Conservation (phyloP, 1,140 invertebrate genomes). For the Acromyrmex charruanus region DNA sequence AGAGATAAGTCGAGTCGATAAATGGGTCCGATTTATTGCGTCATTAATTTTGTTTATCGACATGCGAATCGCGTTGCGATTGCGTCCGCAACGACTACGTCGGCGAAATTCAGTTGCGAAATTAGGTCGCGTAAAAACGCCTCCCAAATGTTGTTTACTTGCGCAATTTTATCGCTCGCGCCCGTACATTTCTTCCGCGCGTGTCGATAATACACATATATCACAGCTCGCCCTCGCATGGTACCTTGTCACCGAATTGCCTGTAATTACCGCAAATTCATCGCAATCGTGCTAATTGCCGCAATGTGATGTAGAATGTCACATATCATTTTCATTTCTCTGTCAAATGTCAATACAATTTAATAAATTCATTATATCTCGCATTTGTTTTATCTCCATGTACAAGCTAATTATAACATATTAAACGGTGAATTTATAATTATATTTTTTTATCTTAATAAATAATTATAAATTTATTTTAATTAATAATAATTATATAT, state of each 20-base stretch:
- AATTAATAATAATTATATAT: conserved; percentile 1
- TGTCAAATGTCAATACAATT: conserved; percentile 6
- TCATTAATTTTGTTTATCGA: conserved; percentile 65
- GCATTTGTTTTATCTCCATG: background rate
- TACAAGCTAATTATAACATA: conserved; percentile 10
- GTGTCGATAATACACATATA: conserved; percentile 48
- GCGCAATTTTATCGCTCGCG: conserved; percentile 27
- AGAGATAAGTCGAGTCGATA: conserved; percentile 57
- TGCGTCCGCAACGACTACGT: conserved; percentile 55
- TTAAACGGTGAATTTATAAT: background rate
- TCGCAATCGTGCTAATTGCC: conserved; percentile 40
- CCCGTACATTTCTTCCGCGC: conserved; percentile 26
- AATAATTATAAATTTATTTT: background rate
- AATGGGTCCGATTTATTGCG: conserved; percentile 63
- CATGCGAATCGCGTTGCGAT: conserved; percentile 62
- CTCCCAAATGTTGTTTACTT: conserved; percentile 44
- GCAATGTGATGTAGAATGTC: background rate
- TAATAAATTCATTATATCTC: background rate
- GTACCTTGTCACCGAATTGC: conserved; percentile 39
- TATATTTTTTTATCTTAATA: background rate
- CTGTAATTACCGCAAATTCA: conserved; percentile 37
- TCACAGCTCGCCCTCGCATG: background rate
- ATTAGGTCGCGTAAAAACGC: conserved; percentile 60
- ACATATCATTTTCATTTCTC: background rate
- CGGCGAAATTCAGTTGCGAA: conserved; percentile 57